Base-by-base conservation (phyloP, 2,888 invertebrate genomes). In the Nephrotoma guestfalica region DNA sequence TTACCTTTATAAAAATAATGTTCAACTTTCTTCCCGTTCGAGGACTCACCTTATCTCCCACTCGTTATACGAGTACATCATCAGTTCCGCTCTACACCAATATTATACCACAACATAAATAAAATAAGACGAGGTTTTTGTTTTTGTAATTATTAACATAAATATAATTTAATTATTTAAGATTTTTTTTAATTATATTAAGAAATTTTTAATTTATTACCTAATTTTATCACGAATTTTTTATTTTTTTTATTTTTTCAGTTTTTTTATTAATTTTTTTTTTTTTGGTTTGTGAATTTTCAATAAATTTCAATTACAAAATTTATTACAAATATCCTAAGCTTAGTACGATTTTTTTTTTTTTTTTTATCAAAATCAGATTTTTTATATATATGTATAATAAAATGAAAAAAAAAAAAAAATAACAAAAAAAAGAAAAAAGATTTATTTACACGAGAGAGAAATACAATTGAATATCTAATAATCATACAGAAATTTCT, bases 401-500 rank as follows among this genome's bases (percentile, higher is more conserved):
- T 57, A 57, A 57, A 71, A 30, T 71, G 30, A 71, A 71, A 71
- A 71, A 9, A 7, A 30, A 30, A 30, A 30, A 30, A 30, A 30
- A 30, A 30, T 3, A 30, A 30, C n/a, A n/a, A n/a, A n/a, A n/a
- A n/a, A n/a, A n/a, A n/a, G n/a, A n/a, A n/a, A n/a, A n/a, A n/a
- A 57, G 30, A 57, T 18, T 57, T 71, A 71, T 71, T 71, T 71
- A 71, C 71, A 71, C 71, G 30, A 71, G 71, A 71, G 51, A 57
- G n/a, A 15, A 57, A 71, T 9, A 18, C 71, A 71, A 71, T 71
- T 71, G 18, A 71, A 71, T 30, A 9, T 71, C 2, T 30, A 71
- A 71, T 71, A 71, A 92, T 95, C 94, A 97, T 92, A 97, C 97
- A 88, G 97, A 97, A 92, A 97, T 97, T 92, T 97, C 97, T 92